phyloP scores from a whole-genome alignment of 1,140 invertebrate genomes.

The Himalopsyche phryganea region DNA sequence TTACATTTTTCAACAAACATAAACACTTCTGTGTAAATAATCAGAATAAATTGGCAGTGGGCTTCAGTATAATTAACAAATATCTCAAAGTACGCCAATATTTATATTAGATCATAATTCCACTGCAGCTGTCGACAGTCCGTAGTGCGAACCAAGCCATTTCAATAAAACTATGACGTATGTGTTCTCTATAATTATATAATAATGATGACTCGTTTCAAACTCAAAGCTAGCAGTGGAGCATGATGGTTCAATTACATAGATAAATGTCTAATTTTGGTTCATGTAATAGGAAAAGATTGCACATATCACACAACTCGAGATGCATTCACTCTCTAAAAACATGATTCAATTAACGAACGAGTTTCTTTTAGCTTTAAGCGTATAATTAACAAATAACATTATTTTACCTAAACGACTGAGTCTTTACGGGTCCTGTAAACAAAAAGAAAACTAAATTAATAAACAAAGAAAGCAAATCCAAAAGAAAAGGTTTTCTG shows the following conservation, averaged over 20 bases:
- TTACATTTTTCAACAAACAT: constrained; percentile 14
- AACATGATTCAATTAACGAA: not conserved
- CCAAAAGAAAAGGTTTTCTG: too few species aligned
- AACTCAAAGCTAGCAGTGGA: too few species aligned
- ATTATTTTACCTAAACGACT: constrained; percentile 42
- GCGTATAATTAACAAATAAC: not conserved
- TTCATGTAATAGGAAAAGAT: not conserved
- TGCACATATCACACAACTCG: not conserved
- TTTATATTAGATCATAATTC: too few species aligned
- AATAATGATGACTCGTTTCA: too few species aligned
- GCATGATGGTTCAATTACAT: not conserved
- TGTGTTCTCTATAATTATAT: too few species aligned
- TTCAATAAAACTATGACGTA: too few species aligned
- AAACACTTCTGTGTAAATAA: not conserved
- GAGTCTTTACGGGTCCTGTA: constrained; percentile 54
- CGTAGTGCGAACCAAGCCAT: too few species aligned
- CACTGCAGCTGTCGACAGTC: too few species aligned
- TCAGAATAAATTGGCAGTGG: constrained; percentile 18
- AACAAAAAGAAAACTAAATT: constrained; percentile 31
- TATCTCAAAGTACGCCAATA: not conserved
- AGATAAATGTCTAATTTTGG: not conserved
- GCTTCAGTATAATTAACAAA: not conserved
- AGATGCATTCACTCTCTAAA: not conserved
- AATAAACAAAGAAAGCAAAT: not conserved
- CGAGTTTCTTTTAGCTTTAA: not conserved